phyloP scores from a whole-genome alignment of 1,140 invertebrate genomes.

The Monomorium pharaonis region DNA sequence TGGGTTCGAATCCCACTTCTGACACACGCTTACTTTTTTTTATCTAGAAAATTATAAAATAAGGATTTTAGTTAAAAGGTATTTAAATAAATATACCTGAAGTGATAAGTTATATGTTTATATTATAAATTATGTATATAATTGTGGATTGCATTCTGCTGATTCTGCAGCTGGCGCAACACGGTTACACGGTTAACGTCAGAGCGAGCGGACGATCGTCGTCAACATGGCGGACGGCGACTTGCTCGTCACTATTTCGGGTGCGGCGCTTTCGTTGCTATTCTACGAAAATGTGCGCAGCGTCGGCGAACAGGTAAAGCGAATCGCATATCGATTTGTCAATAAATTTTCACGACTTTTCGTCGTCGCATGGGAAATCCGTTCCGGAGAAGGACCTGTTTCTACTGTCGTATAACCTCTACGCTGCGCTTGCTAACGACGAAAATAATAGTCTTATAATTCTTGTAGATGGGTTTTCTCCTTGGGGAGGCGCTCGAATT shows the following conservation, averaged over 20 bases:
- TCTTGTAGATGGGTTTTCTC: constrained; percentile 88
- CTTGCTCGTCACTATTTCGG: constrained; percentile 82
- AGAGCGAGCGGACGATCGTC: constrained; percentile 46
- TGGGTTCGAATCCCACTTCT: constrained; percentile 96
- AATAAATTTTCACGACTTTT: neutral
- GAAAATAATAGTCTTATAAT: constrained; percentile 27
- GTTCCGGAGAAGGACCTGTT: neutral
- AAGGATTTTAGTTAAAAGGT: neutral
- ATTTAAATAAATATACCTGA: neutral
- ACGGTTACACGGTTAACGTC: constrained; percentile 19
- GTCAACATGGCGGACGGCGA: constrained; percentile 81
- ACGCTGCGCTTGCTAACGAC: neutral
- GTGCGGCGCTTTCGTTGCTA: constrained; percentile 87
- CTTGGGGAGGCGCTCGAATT: constrained; percentile 87
- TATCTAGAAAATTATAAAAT: neutral
- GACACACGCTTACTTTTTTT: constrained; percentile 87
- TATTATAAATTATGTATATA: neutral
- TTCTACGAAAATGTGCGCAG: constrained; percentile 88
- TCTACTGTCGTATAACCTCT: constrained; percentile 40
- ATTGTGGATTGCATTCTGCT: neutral
- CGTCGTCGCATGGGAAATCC: neutral
- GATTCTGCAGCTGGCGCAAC: neutral
- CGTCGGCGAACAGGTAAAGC: constrained; percentile 86
- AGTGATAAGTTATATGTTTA: neutral
- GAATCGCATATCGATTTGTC: neutral